Base-by-base conservation (phyloP, 1,140 invertebrate species). In the Lineus longissimus region DNA sequence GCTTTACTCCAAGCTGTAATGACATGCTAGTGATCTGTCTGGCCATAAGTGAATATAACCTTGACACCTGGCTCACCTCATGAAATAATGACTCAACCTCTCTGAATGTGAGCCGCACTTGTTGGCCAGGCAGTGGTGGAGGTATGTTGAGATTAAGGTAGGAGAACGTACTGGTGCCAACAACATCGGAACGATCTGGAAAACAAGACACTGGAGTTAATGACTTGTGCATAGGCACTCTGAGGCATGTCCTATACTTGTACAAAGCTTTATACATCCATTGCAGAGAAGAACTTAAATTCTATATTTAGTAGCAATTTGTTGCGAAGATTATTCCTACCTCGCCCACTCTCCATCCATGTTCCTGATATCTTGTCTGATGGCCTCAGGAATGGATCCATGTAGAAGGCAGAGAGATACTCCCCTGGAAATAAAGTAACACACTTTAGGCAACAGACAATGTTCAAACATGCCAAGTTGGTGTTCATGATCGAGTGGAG, bases 71-170 rank as follows among this genome's bases (percentile, higher is more conserved):
- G n/a, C n/a, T n/a, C 75, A 88, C 87, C 79, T 90, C 89, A 72
- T 87, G 84, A 74, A 95, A 95, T 4, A 97, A 75, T 25, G 83
- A 80, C 27, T 86, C 81, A 0, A 96, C 87, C 72, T 95, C 91
- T 43, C 85, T 83, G 69, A 93, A 90, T 1, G 85, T 86, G 19
- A 97, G 80, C 22, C 93, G 81, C 0, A 88, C 87, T 1, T 89
- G 88, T 73, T 86, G 86, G 4, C 86, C 86, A 13, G 60, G 29
- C 1, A 73, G 30, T 9, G 83, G 80, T 19, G 87, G 81, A 66
- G 86, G 82, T 71, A 95, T 92, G 79, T 93, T 93, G 64, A 95
- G 90, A 58, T 94, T 88, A 0, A 96, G 76, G 9, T 91, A 88
- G 17, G 88, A 86, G 9, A 94, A 78, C 1, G 94, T 93, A 64